phyloP scores from a whole-genome alignment of 1,140 invertebrate genomes.

The Brachionus plicatilis region DNA sequence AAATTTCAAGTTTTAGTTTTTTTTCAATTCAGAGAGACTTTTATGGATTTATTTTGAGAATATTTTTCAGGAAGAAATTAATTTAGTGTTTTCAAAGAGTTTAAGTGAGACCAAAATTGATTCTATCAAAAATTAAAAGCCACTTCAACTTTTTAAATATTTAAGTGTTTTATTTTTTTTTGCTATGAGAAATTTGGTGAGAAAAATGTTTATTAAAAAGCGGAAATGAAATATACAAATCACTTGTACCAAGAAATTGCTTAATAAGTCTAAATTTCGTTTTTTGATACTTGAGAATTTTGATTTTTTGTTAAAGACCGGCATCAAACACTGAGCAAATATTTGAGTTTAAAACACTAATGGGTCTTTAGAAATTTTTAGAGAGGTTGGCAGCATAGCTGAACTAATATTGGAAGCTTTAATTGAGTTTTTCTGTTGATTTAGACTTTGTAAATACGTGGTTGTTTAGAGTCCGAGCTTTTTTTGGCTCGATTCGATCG shows the following conservation, averaged over 20 bases:
- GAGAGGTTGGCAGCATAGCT: background rate
- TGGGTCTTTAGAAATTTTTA: background rate
- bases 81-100: background rate
- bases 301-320: background rate
- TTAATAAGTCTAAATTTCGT: background rate
- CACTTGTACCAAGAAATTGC: background rate
- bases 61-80: background rate
- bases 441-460: conserved; percentile 1
- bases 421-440: conserved; percentile 3
- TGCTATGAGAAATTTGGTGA: background rate
- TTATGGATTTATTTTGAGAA: background rate
- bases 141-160: background rate
- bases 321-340: background rate
- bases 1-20: background rate
- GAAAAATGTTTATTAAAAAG: background rate
- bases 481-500: background rate
- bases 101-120: background rate
- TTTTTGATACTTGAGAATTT: conserved; percentile 24
- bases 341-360: background rate
- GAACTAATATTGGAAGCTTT: background rate
- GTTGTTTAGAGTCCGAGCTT: background rate
- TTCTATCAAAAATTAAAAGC: background rate
- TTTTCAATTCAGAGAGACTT: too few species aligned
- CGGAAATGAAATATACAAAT: background rate
- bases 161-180: background rate